Evolutionary conservation across 2,113 vertebrate species (phyloP), one percentile per base, ranked within the genome.

Genomic region (Octodon degus): DNA sequence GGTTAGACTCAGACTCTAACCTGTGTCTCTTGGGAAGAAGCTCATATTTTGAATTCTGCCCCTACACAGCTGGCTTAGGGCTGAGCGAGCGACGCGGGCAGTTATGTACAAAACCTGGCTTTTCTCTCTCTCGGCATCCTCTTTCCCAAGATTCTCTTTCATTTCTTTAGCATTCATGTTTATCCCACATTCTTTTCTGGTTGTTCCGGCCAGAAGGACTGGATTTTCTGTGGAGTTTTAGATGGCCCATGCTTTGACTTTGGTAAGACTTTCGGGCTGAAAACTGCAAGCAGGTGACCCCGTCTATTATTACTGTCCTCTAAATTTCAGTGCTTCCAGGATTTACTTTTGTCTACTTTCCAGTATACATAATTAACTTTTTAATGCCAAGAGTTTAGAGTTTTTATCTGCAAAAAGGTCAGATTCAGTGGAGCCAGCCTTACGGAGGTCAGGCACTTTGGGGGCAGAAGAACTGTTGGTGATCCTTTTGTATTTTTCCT

Each of bases 331-430:
- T 50, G 47, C 7, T 9, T 80, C n/a, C 32, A 47, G 67, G 83
- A 53, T 86, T 50, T 82, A 8, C 47, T 91, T 50, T 94, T 93
- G 47, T 62, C 16, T 20, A 58, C 40, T 90, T 97, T 72, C 62
- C 27, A 62, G 40, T 58, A 14, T 79, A 25, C 86, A 77, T 27
- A 12, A 22, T 58, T 85, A 91, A n/a, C 13, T 19, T 20, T 32
- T 25, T 32, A 76, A 70, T 43, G 13, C 47, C 10, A 13, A 13
- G 58, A 27, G 19, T 89, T 92, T 50, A 55, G 30, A 86, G 81
- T 83, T 93, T 91, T 82, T 55, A 37, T 77, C 12, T 43, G n/a
- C 79, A 40, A 5, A 65, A 85, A 34, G 30, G 1, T 86, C 34
- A 37, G 58, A 24, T 67, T 58, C 83, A 74, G 3, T 62, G n/a